Evolutionary conservation across 2,888 invertebrate species (phyloP).

Genomic region (Cosmia pyralina): DNA sequence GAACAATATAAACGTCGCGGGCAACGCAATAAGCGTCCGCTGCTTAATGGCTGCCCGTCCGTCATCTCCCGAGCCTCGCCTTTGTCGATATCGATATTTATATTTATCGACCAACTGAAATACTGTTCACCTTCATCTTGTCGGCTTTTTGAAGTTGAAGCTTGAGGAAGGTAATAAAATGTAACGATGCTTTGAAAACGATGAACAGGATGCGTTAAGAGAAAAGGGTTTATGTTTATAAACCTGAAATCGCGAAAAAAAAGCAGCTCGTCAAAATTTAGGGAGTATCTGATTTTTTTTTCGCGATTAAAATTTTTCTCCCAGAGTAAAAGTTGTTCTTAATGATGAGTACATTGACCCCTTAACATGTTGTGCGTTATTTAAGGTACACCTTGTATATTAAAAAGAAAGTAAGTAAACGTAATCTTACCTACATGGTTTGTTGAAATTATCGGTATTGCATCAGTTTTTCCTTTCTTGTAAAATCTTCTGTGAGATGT

Average conservation of each 20-base stretch:
- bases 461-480: neutral
- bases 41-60: slow-evolving; percentile 81
- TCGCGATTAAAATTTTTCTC: too few species aligned
- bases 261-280: too few species aligned
- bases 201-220: slow-evolving; percentile 18
- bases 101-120: slow-evolving; percentile 58
- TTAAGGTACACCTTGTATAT: too few species aligned
- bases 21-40: slow-evolving; percentile 80
- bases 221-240: neutral
- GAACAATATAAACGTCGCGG: slow-evolving; percentile 84
- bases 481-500: slow-evolving; percentile 2
- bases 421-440: neutral
- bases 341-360: too few species aligned
- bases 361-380: too few species aligned
- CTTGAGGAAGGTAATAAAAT: slow-evolving; percentile 47
- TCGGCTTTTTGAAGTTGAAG: slow-evolving; percentile 50
- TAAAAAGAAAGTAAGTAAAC: neutral
- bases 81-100: slow-evolving; percentile 69
- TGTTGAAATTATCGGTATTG: slow-evolving; percentile 5
- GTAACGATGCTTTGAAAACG: slow-evolving; percentile 36
- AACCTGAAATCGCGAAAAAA: neutral
- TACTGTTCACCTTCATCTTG: slow-evolving; percentile 52
- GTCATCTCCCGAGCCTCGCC: slow-evolving; percentile 73
- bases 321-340: too few species aligned
- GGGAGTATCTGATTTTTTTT: too few species aligned